Evolutionary conservation across 2,113 vertebrate genomes (phyloP), one percentile per base, ranked within the genome.

Genomic region (Martes martes): DNA sequence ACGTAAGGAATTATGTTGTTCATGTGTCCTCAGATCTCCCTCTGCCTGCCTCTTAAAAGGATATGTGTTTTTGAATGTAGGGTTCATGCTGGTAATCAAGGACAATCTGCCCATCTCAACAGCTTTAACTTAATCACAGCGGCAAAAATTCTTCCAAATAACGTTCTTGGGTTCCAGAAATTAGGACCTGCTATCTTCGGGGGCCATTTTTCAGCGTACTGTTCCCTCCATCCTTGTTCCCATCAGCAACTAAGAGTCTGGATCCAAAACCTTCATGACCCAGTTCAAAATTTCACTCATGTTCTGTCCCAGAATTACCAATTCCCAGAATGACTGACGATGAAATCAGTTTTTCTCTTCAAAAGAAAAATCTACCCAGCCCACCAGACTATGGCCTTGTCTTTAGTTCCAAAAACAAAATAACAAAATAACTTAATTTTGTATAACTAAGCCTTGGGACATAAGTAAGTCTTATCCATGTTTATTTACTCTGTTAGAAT

Each of bases 261-360:
- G 18, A 39, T 31, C 61, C 45, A 61, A 93, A 80, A 87, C 61
- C 69, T 87, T 87, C 78, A 78, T 87, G 85, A 65, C 24, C 11
- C 69, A 93, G 39, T 92, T 83, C 65, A 94, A 74, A 95, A 78
- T 71, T 23, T 96, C 45, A 33, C 33, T 71, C 45, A 28, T 19
- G 33, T 73, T 28, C 36, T 39, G 2, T 39, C 55, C 82, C n/a
- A 86, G 69, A 69, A 79, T 83, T 52, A 92, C 63, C 88, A 94
- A 57, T 33, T 94, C 13, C 89, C 61, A 39, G 61, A 71, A 95
- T 83, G 80, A 79, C 57, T 92, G 47, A 61, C 19, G 36, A 47
- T n/a, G 86, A 74, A 93, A 96, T 73, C 39, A 78, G 76, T 94
- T 61, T 39, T 45, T 94, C 59, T 90, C 36, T 95, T 90, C 91